A percentile compares a stretch with the other conserved stretches of the same genome.
These are phyloP conservation scores for Sesamia inferens DNA, from an alignment of 2,888 invertebrate genomes.

Conservation along the genomic window DNA sequence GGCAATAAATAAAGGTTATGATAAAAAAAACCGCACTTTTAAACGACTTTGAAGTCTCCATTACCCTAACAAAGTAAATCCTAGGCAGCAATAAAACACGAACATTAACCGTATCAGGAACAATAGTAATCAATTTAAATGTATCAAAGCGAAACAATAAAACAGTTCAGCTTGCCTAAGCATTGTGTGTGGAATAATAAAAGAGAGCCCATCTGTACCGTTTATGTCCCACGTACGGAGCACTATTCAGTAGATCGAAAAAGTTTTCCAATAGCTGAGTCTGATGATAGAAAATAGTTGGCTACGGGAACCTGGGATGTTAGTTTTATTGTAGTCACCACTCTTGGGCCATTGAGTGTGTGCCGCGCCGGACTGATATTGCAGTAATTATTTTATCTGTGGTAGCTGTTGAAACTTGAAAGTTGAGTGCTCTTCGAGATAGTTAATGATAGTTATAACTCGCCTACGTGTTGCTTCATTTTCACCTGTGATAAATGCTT, in stretches of 20 bases:
- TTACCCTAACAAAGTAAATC: constrained; percentile 43
- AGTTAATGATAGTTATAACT: constrained; percentile 45
- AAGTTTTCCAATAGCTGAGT: constrained; percentile 87
- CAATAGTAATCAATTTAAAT: constrained; percentile 72
- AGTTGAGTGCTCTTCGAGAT: constrained; percentile 29
- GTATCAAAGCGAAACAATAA: constrained; percentile 74
- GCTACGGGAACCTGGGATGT: constrained; percentile 73
- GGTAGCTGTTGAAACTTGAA: constrained; percentile 39
- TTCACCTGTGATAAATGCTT: constrained; percentile 13
- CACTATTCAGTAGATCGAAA: constrained; percentile 87
- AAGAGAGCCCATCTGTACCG: constrained; percentile 78
- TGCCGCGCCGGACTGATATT: constrained; percentile 47
- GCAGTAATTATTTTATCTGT: constrained; percentile 63
- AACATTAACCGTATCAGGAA: constrained; percentile 63
- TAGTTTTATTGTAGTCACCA: constrained; percentile 81
- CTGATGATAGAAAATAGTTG: constrained; percentile 87
- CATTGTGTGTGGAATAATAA: constrained; percentile 83
- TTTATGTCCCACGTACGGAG: constrained; percentile 84
- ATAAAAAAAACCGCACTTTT: constrained; percentile 16
- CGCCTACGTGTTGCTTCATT: constrained; percentile 16
- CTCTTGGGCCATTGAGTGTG: constrained; percentile 54
- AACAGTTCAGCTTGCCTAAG: constrained; percentile 77
- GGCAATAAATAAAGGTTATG: constrained; percentile 18
- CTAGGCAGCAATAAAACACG: constrained; percentile 61
- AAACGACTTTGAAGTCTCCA: constrained; percentile 36